Percentiles rank a stretch among this genome's conserved stretches.
Conservation (phyloP, 2,888 invertebrate species). For the Helicoverpa assulta region DNA sequence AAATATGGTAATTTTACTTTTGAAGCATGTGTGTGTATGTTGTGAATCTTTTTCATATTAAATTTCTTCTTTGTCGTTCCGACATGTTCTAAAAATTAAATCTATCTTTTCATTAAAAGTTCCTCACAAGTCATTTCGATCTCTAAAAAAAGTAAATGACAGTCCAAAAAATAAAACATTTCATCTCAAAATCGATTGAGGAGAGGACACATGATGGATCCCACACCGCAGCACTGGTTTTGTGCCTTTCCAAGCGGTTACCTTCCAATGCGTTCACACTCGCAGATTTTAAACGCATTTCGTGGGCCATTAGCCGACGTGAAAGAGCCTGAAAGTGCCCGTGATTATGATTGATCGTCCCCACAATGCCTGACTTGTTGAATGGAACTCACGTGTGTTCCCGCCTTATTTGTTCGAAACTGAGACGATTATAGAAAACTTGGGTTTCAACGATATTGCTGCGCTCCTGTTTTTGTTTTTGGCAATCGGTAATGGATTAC, state of each 20-base stretch:
- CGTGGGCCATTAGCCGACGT: conserved; percentile 89
- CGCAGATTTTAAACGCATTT: conserved; percentile 89
- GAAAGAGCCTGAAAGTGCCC: conserved; percentile 88
- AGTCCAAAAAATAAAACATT: conserved; percentile 37
- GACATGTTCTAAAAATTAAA: neutral
- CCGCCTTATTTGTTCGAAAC: conserved; percentile 79
- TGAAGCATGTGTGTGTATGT: neutral
- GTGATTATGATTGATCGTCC: conserved; percentile 89
- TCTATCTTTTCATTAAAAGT: neutral
- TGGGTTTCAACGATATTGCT: conserved; percentile 60
- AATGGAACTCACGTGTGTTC: conserved; percentile 84
- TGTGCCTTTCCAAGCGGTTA: conserved; percentile 88
- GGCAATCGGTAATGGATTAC: conserved; percentile 33
- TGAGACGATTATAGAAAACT: conserved; percentile 66
- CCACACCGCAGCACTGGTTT: conserved; percentile 69
- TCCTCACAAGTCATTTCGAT: neutral
- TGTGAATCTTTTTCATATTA: neutral
- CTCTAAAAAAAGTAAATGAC: neutral
- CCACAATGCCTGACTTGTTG: conserved; percentile 87
- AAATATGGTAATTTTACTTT: conserved; percentile 39
- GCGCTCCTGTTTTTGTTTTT: conserved; percentile 58
- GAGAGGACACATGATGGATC: conserved; percentile 85
- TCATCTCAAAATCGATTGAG: conserved; percentile 56
- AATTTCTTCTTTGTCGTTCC: neutral
- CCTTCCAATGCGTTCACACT: conserved; percentile 84